phyloP scores from a whole-genome alignment of 1,140 invertebrate species.

The Dendroctonus ponderosae region DNA sequence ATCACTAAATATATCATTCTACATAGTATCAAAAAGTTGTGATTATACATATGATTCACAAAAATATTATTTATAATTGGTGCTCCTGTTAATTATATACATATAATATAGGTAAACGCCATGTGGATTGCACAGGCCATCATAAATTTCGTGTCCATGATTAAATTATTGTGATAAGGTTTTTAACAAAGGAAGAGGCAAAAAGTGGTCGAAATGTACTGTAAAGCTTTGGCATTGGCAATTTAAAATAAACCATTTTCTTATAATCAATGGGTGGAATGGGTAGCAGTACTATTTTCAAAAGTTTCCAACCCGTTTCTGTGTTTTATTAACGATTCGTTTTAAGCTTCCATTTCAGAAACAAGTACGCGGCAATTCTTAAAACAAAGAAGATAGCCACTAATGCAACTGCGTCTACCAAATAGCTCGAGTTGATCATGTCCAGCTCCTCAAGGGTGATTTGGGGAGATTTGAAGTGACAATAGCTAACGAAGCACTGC shows the following conservation, averaged over 20 bases:
- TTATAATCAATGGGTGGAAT: background rate
- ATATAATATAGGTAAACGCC: too few relatives aligned
- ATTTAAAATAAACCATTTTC: background rate
- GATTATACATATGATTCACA: background rate
- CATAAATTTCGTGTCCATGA: background rate
- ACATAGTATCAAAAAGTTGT: background rate
- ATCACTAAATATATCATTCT: constrained; percentile 1
- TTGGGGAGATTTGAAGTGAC: constrained; percentile 83
- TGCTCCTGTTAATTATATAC: too few relatives aligned
- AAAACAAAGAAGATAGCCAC: constrained; percentile 85
- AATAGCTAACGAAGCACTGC: constrained; percentile 75
- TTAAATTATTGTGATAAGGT: background rate
- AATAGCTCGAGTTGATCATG: constrained; percentile 74
- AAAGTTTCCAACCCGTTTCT: background rate
- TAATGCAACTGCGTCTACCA: constrained; percentile 77
- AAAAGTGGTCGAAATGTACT: background rate
- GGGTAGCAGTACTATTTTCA: background rate
- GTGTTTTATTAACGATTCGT: constrained; percentile 60
- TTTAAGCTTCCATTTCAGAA: constrained; percentile 84
- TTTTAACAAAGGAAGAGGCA: background rate
- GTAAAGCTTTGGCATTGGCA: background rate
- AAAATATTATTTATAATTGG: too few relatives aligned
- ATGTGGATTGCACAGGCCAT: background rate
- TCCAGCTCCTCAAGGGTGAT: constrained; percentile 91
- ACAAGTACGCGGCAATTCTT: constrained; percentile 85